Evolutionary conservation across 1,140 invertebrate genomes (phyloP).

Genomic region (Belonocnema kinseyi): DNA sequence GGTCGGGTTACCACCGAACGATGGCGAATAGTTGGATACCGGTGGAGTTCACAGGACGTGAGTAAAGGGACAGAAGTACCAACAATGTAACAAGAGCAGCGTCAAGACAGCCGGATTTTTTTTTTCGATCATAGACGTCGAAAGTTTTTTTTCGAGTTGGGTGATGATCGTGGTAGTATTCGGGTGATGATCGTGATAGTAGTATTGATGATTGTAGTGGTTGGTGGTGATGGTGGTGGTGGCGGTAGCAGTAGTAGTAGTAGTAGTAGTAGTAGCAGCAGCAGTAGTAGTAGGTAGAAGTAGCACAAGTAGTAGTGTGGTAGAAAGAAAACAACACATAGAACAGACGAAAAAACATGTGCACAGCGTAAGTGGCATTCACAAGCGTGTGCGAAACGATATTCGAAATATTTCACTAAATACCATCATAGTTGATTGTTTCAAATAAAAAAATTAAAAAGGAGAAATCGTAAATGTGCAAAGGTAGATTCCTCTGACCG

Average conservation of each 20-base stretch:
- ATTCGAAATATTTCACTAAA: conserved; percentile 27
- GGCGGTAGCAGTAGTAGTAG: conserved; percentile 25
- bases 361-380: conserved; percentile 74
- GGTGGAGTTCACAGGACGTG: conserved; percentile 68
- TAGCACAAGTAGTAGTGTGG: conserved; percentile 66
- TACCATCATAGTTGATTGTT: conserved; percentile 5
- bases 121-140: conserved; percentile 47
- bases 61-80: conserved; percentile 76
- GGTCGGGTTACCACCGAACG: conserved; percentile 69
- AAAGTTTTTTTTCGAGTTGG: conserved; percentile 53
- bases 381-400: conserved; percentile 67
- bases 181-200: conserved; percentile 64
- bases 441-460: neutral
- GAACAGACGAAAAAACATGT: conserved; percentile 75
- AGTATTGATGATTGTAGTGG: conserved; percentile 52
- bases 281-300: conserved; percentile 46
- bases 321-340: conserved; percentile 75
- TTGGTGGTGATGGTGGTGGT: conserved; percentile 38
- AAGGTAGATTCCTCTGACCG: too few species aligned
- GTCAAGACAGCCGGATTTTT: conserved; percentile 65
- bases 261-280: conserved; percentile 31
- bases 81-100: conserved; percentile 74
- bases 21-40: conserved; percentile 66
- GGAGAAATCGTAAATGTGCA: neutral
- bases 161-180: conserved; percentile 58